A percentile compares a stretch with the other conserved stretches of the same genome.
Evolutionary conservation across 2,113 vertebrate species (phyloP).

Genomic region (Anolis carolinensis): DNA sequence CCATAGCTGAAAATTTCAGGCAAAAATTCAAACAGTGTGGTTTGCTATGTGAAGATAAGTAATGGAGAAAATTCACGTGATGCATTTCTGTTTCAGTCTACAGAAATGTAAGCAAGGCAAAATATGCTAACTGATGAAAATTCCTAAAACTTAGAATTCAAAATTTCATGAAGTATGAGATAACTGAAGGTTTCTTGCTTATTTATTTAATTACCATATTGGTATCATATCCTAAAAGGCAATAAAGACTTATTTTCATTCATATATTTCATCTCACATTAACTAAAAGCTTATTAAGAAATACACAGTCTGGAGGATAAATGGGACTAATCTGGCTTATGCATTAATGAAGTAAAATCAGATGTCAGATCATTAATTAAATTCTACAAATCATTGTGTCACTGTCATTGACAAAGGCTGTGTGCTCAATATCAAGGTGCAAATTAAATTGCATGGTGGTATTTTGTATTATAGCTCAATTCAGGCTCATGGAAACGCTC

Average conservation of each 20-base stretch:
- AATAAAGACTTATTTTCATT: slow-evolving; percentile 64
- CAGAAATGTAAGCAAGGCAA: neutral
- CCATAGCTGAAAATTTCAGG: neutral
- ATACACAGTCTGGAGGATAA: slow-evolving; percentile 73
- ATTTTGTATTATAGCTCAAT: slow-evolving; percentile 33
- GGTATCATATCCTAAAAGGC: slow-evolving; percentile 43
- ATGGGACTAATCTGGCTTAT: slow-evolving; percentile 73
- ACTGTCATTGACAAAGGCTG: slow-evolving; percentile 60
- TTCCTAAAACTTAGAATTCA: slow-evolving; percentile 38
- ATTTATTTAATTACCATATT: slow-evolving; percentile 53
- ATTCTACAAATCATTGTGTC: slow-evolving; percentile 74
- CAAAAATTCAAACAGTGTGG: neutral
- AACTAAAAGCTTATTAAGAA: slow-evolving; percentile 74
- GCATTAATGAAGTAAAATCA: slow-evolving; percentile 75
- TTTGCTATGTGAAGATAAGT: neutral
- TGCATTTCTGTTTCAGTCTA: neutral
- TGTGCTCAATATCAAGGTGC: slow-evolving; percentile 60
- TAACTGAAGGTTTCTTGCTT: slow-evolving; percentile 23
- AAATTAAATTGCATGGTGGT: slow-evolving; percentile 61
- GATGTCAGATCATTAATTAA: slow-evolving; percentile 75
- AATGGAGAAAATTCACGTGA: neutral
- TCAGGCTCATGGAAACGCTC: neutral
- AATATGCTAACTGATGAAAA: neutral
- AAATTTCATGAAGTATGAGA: slow-evolving; percentile 50
- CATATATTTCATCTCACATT: slow-evolving; percentile 62